Conservation (phyloP, 2,113 vertebrate species). For the Nothoprocta perdicaria region DNA sequence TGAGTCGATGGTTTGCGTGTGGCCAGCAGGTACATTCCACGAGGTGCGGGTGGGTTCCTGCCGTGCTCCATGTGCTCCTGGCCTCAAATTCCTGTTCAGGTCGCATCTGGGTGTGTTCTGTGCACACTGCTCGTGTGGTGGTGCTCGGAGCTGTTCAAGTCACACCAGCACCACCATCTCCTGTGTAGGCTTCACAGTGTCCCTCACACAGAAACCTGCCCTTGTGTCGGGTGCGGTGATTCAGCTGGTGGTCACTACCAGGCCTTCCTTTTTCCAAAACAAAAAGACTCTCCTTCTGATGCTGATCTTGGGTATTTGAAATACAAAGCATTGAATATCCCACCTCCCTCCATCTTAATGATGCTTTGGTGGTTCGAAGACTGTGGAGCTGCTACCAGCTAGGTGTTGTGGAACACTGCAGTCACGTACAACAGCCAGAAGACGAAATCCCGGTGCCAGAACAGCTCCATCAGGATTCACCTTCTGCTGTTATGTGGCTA, state of each 20-base stretch:
- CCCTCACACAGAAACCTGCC: background rate
- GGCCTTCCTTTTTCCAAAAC: background rate
- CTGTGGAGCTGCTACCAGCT: background rate
- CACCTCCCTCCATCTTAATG: background rate
- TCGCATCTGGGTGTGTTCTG: background rate
- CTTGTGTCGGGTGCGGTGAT: background rate
- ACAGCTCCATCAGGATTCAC: background rate
- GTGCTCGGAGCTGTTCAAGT: background rate
- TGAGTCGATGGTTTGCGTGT: conserved; percentile 4
- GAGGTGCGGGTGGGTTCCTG: fast-evolving
- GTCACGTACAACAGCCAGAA: background rate
- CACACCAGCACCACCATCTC: background rate
- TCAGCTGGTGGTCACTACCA: background rate
- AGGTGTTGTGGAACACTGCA: background rate
- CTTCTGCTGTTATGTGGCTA: background rate
- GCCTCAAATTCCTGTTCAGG: background rate
- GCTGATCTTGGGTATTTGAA: background rate
- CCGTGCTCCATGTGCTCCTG: background rate
- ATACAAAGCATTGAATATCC: background rate
- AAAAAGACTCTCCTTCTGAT: background rate
- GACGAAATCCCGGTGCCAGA: background rate
- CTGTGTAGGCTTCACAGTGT: fast-evolving
- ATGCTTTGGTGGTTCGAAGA: background rate
- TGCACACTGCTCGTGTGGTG: background rate
- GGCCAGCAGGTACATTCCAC: background rate